Evolutionary conservation across 2,113 vertebrate species (phyloP).

Genomic region (Centropristis striata): DNA sequence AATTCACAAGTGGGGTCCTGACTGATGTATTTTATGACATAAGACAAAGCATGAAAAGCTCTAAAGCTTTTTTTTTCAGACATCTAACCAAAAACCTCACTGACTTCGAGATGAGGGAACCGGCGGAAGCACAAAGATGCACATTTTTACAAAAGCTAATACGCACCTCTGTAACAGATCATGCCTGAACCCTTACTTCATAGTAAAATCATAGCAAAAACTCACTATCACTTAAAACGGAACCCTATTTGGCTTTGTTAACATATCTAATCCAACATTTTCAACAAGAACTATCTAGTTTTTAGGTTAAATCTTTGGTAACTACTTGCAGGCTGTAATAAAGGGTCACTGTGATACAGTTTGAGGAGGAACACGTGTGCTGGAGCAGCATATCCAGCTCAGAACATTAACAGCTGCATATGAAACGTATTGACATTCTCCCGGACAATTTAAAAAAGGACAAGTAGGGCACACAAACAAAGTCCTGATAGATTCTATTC

Average conservation of each 20-base stretch:
- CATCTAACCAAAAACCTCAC: no score
- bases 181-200: not conserved
- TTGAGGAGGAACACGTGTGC: slow-evolving; percentile 32
- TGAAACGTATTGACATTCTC: slow-evolving; percentile 55
- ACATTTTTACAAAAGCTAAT: not conserved
- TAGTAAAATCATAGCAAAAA: not conserved
- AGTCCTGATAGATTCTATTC: not conserved
- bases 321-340: not conserved
- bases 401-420: slow-evolving; percentile 70
- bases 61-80: no score
- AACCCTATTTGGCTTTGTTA: not conserved
- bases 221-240: not conserved
- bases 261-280: not conserved
- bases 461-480: not conserved
- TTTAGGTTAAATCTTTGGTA: not conserved
- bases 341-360: not conserved
- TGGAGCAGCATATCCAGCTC: slow-evolving; percentile 18
- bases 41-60: no score
- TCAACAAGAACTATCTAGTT: not conserved
- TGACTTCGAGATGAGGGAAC: no score
- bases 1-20: no score
- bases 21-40: no score
- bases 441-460: slow-evolving; percentile 6
- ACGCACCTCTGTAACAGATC: not conserved
- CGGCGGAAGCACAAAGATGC: no score